Evolutionary conservation across 23 tunicate species (phyloP), one percentile per base, ranked within the genome.

Genomic region (Styela plicata): DNA sequence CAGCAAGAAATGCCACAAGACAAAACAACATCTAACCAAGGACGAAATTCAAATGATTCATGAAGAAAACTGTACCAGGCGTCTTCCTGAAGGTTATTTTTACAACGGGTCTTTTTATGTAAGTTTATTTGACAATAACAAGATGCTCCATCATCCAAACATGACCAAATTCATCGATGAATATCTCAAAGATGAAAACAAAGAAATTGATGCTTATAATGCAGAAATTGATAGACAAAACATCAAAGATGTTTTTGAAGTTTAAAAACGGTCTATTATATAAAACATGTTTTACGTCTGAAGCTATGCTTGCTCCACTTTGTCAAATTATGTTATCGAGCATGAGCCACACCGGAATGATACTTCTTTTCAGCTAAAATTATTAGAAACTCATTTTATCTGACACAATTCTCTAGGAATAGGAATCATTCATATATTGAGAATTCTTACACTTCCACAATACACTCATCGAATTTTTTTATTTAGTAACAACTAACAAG

Each of bases 91-190:
- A 68, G 97, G 97, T 1, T 1, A 81, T 32, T 91, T 87, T 71
- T 91, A 70, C 86, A 87, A 87, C 52, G 97, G 97, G 13, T 64
- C 97, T 1, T 90, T 88, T 3, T 91, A 91, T 53, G 89, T 86
- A 79, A 91, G 83, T 68, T 64, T 91, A 69, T 34, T 83, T 61
- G 91, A 91, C 83, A 80, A 87, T 64, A 75, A 74, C 31, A 83
- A 73, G 53, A 57, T 88, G 26, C 66, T 87, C 37, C 75, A 83
- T 13, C 97, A 91, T 80, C 97, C 97, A 0, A 27, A 67, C 67
- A 31, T 90, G 66, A 71, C 44, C 24, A 85, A 86, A 65, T 85
- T 90, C 53, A 76, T 90, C 28, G 89, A 90, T 21, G 86, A 81
- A 24, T 85, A 90, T 63, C 73, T 90, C 5, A n/a, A 2, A 7